Evolutionary conservation across 2,888 invertebrate species (phyloP), one percentile per base, ranked within the genome.

Genomic region (Hesperia comma): DNA sequence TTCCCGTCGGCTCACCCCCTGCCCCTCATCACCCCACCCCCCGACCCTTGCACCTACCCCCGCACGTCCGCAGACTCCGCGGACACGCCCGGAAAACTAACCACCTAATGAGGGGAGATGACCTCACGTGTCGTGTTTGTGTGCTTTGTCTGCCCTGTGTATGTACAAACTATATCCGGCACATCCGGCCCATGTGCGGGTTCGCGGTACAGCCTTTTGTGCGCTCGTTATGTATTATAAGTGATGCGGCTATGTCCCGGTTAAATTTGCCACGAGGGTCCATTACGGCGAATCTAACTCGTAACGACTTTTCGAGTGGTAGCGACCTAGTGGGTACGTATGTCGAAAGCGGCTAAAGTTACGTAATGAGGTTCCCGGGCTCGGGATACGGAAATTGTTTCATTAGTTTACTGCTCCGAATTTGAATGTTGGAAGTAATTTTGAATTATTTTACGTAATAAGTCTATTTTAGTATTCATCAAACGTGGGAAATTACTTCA

Each of bases 71-170:
- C 83, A 90, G 90, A 90, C 88, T 88, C 91, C 90, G 92, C 89
- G 92, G 92, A 90, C 91, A 91, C 90, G 91, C 92, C 90, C 91
- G 92, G 91, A 90, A 92, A 92, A 92, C 92, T 92, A 92, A 92
- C 92, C 92, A 90, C 90, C 90, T 92, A 92, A 92, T 92, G 92
- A 92, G 92, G 92, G 92, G 92, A 92, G 92, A 92, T 92, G 92
- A 92, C 92, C 92, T 90, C 90, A 86, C 88, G 87, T 87, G 86
- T 83, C 61, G 61, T 61, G 62, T 63, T 63, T 63, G 62, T 63
- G 62, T 63, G 62, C 85, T 87, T 90, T 90, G 91, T 91, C 77
- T 78, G 77, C 77, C 75, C 71, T 70, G 76, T 76, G 71, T 77
- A 73, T 70, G 73, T 86, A 87, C 86, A 86, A 87, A 86, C 84